These are phyloP conservation scores for Clunio marinus DNA, from an alignment of 2,888 invertebrate genomes.

Conservation along the genomic window DNA sequence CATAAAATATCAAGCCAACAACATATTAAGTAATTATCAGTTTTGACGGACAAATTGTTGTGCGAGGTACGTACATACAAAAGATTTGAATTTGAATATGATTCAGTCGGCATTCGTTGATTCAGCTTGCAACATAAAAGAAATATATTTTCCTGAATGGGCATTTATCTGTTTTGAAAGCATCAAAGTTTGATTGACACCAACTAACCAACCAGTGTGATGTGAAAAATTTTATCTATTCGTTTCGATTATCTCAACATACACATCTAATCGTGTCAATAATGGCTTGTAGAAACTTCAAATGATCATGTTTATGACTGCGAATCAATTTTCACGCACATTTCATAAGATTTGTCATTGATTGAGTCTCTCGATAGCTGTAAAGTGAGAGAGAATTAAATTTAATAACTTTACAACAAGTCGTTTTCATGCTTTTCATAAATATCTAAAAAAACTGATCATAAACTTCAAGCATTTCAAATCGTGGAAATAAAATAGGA, in stretches of 20 bases:
- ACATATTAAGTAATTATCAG: constrained; percentile 35
- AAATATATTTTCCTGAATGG: neutral
- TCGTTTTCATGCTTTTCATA: constrained; percentile 8
- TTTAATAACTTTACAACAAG: constrained; percentile 16
- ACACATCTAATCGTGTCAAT: neutral
- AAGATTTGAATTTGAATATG: neutral
- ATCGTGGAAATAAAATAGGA: neutral
- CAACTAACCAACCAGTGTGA: neutral
- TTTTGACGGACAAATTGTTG: constrained; percentile 37
- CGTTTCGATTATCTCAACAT: constrained; percentile 1
- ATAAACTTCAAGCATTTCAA: constrained; percentile 6
- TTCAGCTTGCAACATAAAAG: neutral
- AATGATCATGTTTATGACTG: neutral
- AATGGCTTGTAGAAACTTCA: neutral
- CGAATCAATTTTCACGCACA: no score
- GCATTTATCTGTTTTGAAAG: constrained; percentile 2
- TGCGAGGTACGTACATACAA: neutral
- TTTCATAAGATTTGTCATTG: no score
- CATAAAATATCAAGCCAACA: neutral
- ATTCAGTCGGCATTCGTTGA: no score
- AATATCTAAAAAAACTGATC: constrained; percentile 11
- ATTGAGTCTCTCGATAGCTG: no score
- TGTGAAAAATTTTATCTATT: neutral
- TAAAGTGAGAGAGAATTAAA: no score
- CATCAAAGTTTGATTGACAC: neutral